A percentile compares a stretch with the other conserved stretches of the same genome.
Evolutionary conservation across 2,888 invertebrate genomes (phyloP).

Genomic region (Leptopilina drosophilae): DNA sequence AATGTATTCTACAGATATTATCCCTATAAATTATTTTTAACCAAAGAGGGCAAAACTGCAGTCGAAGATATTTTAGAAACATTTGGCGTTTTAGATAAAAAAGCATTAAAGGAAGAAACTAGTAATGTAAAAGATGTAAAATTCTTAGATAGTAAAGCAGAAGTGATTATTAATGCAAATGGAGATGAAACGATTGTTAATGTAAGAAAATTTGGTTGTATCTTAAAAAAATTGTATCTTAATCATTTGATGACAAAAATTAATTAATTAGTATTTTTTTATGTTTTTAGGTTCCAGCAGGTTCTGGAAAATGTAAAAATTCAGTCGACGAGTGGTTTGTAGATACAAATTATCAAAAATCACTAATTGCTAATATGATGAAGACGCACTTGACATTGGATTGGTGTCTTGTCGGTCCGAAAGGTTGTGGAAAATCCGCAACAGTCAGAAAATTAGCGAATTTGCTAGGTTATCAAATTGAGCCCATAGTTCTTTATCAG

Average conservation of each 20-base stretch:
- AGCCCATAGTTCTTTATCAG: slow-evolving; percentile 94
- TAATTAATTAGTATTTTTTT: too few species aligned
- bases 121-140: slow-evolving; percentile 64
- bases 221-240: slow-evolving; percentile 13
- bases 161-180: slow-evolving; percentile 77
- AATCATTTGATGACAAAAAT: neutral
- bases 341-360: slow-evolving; percentile 88
- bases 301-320: slow-evolving; percentile 55
- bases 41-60: slow-evolving; percentile 86
- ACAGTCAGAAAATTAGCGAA: slow-evolving; percentile 88
- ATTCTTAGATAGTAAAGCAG: slow-evolving; percentile 71
- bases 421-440: slow-evolving; percentile 95
- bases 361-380: slow-evolving; percentile 86
- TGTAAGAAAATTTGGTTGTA: slow-evolving; percentile 54
- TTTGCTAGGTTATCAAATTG: slow-evolving; percentile 87
- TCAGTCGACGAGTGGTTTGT: slow-evolving; percentile 77
- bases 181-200: slow-evolving; percentile 63
- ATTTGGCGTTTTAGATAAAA: slow-evolving; percentile 77
- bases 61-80: slow-evolving; percentile 85
- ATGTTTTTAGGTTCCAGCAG: slow-evolving; percentile 68
- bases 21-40: slow-evolving; percentile 88
- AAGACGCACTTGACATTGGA: slow-evolving; percentile 89
- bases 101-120: slow-evolving; percentile 35
- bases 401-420: slow-evolving; percentile 92
- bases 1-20: slow-evolving; percentile 88